Evolutionary conservation across 1,140 invertebrate genomes (phyloP), one percentile per base, ranked within the genome.

Genomic region (Triops longicaudatus): DNA sequence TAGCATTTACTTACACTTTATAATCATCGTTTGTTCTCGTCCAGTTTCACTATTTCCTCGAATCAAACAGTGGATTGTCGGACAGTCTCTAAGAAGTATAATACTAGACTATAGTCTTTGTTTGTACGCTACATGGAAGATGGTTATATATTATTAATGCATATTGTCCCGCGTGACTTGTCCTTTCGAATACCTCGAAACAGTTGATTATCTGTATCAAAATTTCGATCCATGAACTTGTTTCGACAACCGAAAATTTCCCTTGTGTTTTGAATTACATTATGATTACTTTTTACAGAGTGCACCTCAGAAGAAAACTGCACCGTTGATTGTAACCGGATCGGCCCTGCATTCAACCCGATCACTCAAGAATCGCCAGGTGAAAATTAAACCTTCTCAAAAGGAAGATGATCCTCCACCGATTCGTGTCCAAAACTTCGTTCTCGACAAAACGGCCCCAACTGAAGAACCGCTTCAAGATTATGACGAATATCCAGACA

Each of bases 261-360:
- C 14, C 14, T 14, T 17, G 9, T 63, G n/a, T 12, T 14, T 12
- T 63, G 5, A 7, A 63, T n/a, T 4, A 22, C 7, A 28, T 1
- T 27, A 76, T 26, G 14, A 63, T 50, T 50, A 26, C 42, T 27
- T 41, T 27, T 72, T 14, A 10, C 26, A 77, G 76, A 77, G 76
- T 28, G 76, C 76, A 5, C 76, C 76, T 26, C 37, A 73, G 41
- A 72, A 31, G 26, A 77, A 77, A 26, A 26, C 76, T 1, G 72
- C 27, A 12, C 71, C 73, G 14, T 73, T 77, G 7, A 44, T 73
- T 26, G 43, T 77, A 14, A 42, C 76, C 14, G 76, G 76, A 4
- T 77, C 31, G 31, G 76, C 76, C 6, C 37, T 77, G n/a, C 26
- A 37, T 74, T 73, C 76, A 11, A 42, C 76, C 4, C 72, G 73